A percentile compares a stretch with the other conserved stretches of the same genome.
These are phyloP conservation scores for Etheostoma perlongum DNA, from an alignment of 2,797 vertebrate species.

Conservation along the genomic window DNA sequence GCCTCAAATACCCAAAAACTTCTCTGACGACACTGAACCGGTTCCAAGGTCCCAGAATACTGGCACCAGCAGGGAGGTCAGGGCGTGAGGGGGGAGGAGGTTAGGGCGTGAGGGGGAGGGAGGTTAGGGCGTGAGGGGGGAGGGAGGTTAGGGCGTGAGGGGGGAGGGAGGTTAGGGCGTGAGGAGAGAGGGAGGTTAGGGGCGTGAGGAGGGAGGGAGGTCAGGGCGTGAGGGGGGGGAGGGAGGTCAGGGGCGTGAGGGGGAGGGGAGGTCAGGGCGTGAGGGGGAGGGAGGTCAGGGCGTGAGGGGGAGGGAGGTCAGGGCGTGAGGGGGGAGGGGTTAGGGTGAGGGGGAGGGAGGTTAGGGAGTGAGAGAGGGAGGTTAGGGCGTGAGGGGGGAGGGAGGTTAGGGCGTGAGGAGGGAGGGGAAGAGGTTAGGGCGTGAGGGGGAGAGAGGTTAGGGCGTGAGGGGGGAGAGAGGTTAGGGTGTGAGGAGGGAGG, in stretches of 20 bases:
- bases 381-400: neutral
- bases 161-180: constrained; percentile 13
- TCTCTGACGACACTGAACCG: constrained; percentile 30
- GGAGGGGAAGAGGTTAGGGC: too few species aligned
- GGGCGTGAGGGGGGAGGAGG: constrained; percentile 31
- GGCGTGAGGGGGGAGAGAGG: constrained; percentile 2
- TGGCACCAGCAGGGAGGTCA: constrained; percentile 52
- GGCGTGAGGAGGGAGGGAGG: too few species aligned
- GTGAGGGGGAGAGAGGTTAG: too few species aligned
- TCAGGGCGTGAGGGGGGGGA: constrained; percentile 38
- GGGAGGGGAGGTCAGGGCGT: neutral
- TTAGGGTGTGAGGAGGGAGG: constrained; percentile 38
- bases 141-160: constrained; percentile 38
- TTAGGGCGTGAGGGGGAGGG: too few species aligned
- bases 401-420: constrained; percentile 40
- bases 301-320: constrained; percentile 27
- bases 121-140: too few species aligned
- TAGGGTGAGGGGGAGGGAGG: constrained; percentile 29
- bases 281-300: constrained; percentile 27
- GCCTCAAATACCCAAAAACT: constrained; percentile 60
- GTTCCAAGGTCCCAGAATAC: constrained; percentile 63
- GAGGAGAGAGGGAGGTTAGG: too few species aligned
- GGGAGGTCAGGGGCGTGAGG: too few species aligned
- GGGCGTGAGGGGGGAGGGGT: too few species aligned
- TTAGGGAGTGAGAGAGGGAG: constrained; percentile 34